Percentiles rank a stretch among this genome's conserved stretches.
Conservation (phyloP, 2,797 vertebrate species). For the Premnoplex brunnescens region DNA sequence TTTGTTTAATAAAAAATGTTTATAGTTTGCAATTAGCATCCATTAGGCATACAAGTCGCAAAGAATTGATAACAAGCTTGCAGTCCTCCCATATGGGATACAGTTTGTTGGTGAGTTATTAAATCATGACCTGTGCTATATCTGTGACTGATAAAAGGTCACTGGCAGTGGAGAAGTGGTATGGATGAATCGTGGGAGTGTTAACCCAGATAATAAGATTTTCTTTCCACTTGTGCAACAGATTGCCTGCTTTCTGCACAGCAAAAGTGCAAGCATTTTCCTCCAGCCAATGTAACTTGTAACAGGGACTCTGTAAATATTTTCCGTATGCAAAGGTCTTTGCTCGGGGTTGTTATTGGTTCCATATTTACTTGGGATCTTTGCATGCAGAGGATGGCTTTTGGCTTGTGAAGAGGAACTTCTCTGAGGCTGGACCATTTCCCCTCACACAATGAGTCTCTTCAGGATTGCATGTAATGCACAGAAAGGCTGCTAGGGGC, state of each 20-base stretch:
- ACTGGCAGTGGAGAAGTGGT: background rate
- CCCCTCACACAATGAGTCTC: background rate
- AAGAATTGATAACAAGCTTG: background rate
- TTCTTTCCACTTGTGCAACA: background rate
- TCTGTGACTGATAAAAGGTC: background rate
- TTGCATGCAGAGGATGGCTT: background rate
- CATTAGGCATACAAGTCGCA: background rate
- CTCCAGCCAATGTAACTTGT: background rate
- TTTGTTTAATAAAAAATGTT: background rate
- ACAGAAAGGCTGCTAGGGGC: background rate
- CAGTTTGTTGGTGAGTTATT: background rate
- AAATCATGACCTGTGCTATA: background rate
- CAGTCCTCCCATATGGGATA: rapidly evolving
- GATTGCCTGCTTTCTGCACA: background rate
- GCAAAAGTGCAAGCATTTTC: background rate
- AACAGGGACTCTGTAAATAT: background rate
- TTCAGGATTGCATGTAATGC: background rate
- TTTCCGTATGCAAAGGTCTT: background rate
- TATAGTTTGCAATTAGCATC: background rate
- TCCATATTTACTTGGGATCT: slow-evolving; percentile 20
- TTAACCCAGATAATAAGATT: background rate
- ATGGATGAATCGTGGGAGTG: background rate
- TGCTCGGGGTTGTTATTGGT: background rate
- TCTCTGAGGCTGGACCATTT: background rate
- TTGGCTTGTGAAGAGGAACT: background rate